These are phyloP conservation scores for Rachycentron canadum DNA, from an alignment of 2,797 vertebrate species.

Conservation along the genomic window DNA sequence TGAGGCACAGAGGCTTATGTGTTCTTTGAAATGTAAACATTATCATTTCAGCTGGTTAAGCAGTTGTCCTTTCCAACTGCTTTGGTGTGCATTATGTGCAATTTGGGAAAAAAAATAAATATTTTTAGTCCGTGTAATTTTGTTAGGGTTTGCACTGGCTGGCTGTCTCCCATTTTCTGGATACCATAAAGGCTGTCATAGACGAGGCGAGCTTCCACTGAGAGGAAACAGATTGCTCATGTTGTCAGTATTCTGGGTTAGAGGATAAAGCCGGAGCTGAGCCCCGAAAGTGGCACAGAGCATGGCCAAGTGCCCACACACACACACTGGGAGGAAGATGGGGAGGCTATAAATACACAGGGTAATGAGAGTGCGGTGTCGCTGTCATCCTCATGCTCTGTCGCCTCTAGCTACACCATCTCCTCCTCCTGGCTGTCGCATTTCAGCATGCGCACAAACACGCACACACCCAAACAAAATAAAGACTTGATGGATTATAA, in stretches of 20 bases:
- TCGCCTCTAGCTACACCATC: slow-evolving; percentile 58
- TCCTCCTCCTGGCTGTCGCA: slow-evolving; percentile 53
- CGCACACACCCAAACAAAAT: slow-evolving; percentile 26
- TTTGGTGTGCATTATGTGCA: slow-evolving; percentile 19
- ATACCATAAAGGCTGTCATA: slow-evolving; percentile 46
- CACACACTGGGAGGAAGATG: slow-evolving; percentile 69
- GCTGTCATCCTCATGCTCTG: slow-evolving; percentile 68
- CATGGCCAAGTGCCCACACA: slow-evolving; percentile 68
- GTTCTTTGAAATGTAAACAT: slow-evolving; percentile 58
- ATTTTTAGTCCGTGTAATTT: slow-evolving; percentile 56
- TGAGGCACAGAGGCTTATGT: slow-evolving; percentile 5
- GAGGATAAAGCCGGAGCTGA: slow-evolving; percentile 63
- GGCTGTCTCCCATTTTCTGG: slow-evolving; percentile 49
- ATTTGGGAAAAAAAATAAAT: slow-evolving; percentile 30
- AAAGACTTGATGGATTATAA: slow-evolving; percentile 33
- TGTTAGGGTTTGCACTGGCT: slow-evolving; percentile 44
- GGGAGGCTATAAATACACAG: slow-evolving; percentile 81
- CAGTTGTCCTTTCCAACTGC: slow-evolving; percentile 20
- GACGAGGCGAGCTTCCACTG: slow-evolving; percentile 53
- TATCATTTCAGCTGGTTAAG: slow-evolving; percentile 21
- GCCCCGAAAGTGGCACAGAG: slow-evolving; percentile 72
- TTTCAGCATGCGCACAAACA: slow-evolving; percentile 27
- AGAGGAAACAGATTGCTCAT: slow-evolving; percentile 72
- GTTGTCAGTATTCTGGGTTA: slow-evolving; percentile 72
- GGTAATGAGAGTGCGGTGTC: slow-evolving; percentile 77